Base-by-base conservation (phyloP, 2,888 invertebrate genomes). In the Suillia variegata region DNA sequence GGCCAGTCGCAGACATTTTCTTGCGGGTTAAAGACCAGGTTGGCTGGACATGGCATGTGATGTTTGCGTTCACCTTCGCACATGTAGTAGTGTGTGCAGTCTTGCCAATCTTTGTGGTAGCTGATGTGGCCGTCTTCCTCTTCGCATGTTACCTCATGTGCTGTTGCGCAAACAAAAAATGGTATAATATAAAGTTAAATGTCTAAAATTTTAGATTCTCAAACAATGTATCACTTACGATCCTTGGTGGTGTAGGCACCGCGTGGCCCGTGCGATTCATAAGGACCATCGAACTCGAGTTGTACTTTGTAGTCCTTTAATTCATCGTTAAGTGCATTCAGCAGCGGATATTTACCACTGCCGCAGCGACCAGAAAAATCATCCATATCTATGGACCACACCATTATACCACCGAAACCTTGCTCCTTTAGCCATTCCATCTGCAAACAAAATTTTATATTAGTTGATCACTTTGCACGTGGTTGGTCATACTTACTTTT, bases 1-100 rank as follows among this genome's bases (percentile, higher is more conserved):
- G 95, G 94, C 96, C 96, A 96, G 83, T 96, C 96, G 79, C 96
- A 96, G 10, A 96, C 96, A 76, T 94, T 95, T 77, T 96, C 93
- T 73, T 93, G 92, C 42, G 89, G 89, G 80, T 96, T 96, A 83
- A 96, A 96, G 13, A 96, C 96, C 62, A 96, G 86, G 83, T 96
- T 94, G 54, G 89, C 88, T 6, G 96, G 96, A 78, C 95, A 96
- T 49, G 96, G 95, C 96, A 96, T 96, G 84, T 96, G 96, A 78
- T 96, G 96, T 79, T 94, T 94, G 56, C 95, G 86, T 79, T 95
- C 95, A 31, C 96, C 96, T 83, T 96, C 95, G 78, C 96, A 96
- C 95, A 96, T 95, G 84, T 93, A 96, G 83, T 96, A 96, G 87
- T 92, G 93, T 57, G 94, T 93, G 80, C 96, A 96, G 80, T 96